Evolutionary conservation across 2,888 invertebrate species (phyloP).

Genomic region (Merodon equestris): DNA sequence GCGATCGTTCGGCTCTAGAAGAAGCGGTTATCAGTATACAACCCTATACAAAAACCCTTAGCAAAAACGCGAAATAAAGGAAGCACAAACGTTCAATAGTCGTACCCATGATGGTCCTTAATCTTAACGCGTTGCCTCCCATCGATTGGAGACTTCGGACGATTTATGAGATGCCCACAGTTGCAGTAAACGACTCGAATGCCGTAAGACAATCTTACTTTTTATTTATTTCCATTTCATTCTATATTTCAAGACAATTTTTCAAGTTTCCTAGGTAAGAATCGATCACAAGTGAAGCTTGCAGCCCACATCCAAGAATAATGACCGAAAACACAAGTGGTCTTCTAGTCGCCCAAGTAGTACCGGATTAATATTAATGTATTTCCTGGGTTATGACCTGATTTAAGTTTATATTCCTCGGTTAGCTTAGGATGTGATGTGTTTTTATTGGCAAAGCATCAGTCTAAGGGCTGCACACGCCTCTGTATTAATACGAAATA

Average conservation of each 20-base stretch:
- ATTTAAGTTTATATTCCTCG: slow-evolving; percentile 19
- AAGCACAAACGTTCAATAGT: not conserved
- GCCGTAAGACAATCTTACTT: slow-evolving; percentile 55
- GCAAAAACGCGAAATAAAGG: too few relatives aligned
- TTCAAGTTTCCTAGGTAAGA: not conserved
- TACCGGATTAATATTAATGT: slow-evolving; percentile 12
- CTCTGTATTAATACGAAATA: too few relatives aligned
- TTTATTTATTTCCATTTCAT: slow-evolving; percentile 9
- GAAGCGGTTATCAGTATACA: too few relatives aligned
- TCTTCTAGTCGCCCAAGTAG: slow-evolving; percentile 11
- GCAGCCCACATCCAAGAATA: slow-evolving; percentile 21
- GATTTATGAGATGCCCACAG: slow-evolving; percentile 68
- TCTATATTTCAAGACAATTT: slow-evolving; percentile 4
- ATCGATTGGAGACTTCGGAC: slow-evolving; percentile 66
- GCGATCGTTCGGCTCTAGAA: too few relatives aligned
- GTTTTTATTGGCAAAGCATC: slow-evolving; percentile 18
- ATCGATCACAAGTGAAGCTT: slow-evolving; percentile 7
- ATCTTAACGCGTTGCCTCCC: slow-evolving; percentile 65
- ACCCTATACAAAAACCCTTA: too few relatives aligned
- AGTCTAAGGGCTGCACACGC: too few relatives aligned
- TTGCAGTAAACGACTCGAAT: slow-evolving; percentile 69
- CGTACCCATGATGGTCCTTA: slow-evolving; percentile 68
- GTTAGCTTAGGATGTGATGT: not conserved
- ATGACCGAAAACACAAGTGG: slow-evolving; percentile 7
- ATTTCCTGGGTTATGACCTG: slow-evolving; percentile 45